Base-by-base conservation (phyloP, 2,888 invertebrate genomes). In the Tricholauxania praeusta region DNA sequence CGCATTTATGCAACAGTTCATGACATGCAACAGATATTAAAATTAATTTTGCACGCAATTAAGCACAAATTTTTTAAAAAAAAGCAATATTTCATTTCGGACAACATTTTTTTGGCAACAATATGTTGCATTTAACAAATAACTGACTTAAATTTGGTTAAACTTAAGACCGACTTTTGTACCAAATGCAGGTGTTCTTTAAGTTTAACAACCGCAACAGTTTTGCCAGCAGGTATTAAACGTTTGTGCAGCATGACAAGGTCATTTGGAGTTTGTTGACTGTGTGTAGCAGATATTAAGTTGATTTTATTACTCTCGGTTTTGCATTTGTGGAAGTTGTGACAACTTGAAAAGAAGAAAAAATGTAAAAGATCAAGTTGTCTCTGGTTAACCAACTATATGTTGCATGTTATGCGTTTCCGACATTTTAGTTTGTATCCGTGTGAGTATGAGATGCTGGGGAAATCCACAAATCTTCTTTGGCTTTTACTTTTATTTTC, bases 21-120 rank as follows among this genome's bases (percentile, higher is more conserved):
- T 28, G 6, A 57, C 57, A 57, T 28, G 57, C 57, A 28, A 57
- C 39, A 10, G 39, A 39, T 39, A 39, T 39, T 39, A 39, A 39
- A 39, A 39, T 39, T 39, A 19, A 19, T 65, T 69, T 66, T 52
- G 68, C 76, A 76, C 78, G 79, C 78, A 48, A 63, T 19, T 75
- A 79, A 62, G 17, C 32, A 32, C 60, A 10, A 60, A 28, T 15
- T 15, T 32, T 7, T 1, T n/a, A 14, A 15, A 60, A 10, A 62
- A 10, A 28, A 62, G 47, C 0, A 47, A 62, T 32, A 39, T n/a
- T n/a, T 39, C 15, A 2, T 6, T 5, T 62, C n/a, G 2, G 15
- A 39, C 12, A 32, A 62, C 15, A 62, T 39, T 32, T 60, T 60
- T 60, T 32, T 60, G 47, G 39, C 60, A 62, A 62, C 47, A 62